Percentiles rank a stretch among this genome's conserved stretches.
Conservation (phyloP, 2,888 invertebrate species). For the Scaptodrosophila latifasciaeformis region DNA sequence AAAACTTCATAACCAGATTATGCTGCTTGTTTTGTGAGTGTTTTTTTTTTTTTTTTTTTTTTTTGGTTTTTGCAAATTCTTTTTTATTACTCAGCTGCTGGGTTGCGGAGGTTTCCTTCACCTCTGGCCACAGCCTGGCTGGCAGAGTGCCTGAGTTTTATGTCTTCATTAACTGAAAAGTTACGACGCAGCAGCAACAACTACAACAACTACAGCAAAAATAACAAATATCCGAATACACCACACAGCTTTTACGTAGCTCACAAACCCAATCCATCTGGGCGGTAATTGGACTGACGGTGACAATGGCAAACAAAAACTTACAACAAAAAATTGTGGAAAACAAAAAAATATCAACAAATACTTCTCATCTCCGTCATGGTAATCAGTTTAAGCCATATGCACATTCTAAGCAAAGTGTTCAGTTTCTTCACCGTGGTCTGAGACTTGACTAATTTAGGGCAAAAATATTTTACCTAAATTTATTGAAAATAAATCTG, state of each 20-base stretch:
- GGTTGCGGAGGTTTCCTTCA: conserved; percentile 5
- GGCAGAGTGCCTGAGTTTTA: conserved; percentile 65
- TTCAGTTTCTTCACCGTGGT: too few relatives aligned
- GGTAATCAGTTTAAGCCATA: conserved; percentile 54
- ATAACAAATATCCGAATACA: conserved; percentile 6
- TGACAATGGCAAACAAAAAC: conserved; percentile 50
- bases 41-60: conserved; percentile 4
- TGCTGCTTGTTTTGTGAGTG: conserved; percentile 15
- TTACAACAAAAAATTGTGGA: conserved; percentile 18
- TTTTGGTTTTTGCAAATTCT: too few relatives aligned
- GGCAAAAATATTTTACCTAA: too few relatives aligned
- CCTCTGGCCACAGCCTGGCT: conserved; percentile 13
- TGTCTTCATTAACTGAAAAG: conserved; percentile 71
- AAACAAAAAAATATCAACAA: conserved; percentile 1
- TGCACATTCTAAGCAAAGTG: conserved; percentile 16
- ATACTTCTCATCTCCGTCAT: conserved; percentile 61
- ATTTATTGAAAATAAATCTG: too few relatives aligned
- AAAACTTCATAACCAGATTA: conserved; percentile 16
- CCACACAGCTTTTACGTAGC: too few relatives aligned
- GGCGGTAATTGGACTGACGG: conserved; percentile 52
- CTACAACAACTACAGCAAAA: neutral
- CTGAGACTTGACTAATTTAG: too few relatives aligned
- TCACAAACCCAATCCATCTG: conserved; percentile 31
- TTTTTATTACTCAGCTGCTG: conserved; percentile 34
- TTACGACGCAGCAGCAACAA: conserved; percentile 50